Evolutionary conservation across 2,888 invertebrate genomes (phyloP), one percentile per base, ranked within the genome.

Genomic region (Drosophila fungiperda): DNA sequence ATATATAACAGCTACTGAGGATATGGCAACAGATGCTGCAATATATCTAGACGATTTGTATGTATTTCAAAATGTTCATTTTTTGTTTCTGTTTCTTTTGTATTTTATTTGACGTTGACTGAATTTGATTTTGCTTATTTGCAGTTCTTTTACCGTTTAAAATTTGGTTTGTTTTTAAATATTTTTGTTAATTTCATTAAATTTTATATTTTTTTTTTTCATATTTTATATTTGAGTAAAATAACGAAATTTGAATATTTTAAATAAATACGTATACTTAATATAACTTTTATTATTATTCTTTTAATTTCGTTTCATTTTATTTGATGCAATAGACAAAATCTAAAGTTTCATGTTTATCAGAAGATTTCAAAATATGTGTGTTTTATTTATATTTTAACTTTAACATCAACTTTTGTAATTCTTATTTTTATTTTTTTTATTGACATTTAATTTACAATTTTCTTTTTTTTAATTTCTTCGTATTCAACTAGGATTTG

Each of bases 41-140:
- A 54, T 50, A 57, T 23, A 50, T 72, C n/a, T 68, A 4, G 40
- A 36, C 48, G 52, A 75, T 53, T 67, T 73, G 89, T 89, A 83
- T 73, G 81, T 89, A 87, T 67, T 68, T 69, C 9, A 42, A 15
- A 1, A 26, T 32, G 11, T 17, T 29, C 33, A 29, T n/a, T 29
- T 57, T 48, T 11, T 57, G 23, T 26, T 50, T 52, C 32, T 5
- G 33, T 36, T 62, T 52, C 45, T 52, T 9, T 20, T 32, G 1
- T 36, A 32, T 42, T 52, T 64, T 20, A 33, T 17, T 23, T 65
- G 9, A 38, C 42, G 26, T 42, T 65, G n/a, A 40, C 15, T 29
- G n/a, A 20, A 17, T 45, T n/a, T 17, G 11, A 20, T 64, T 60
- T 50, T 32, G 17, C 6, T n/a, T 4, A 40, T 40, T 40, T 40